phyloP scores from a whole-genome alignment of 2,113 vertebrate species.

The Myrmecophaga tridactyla region DNA sequence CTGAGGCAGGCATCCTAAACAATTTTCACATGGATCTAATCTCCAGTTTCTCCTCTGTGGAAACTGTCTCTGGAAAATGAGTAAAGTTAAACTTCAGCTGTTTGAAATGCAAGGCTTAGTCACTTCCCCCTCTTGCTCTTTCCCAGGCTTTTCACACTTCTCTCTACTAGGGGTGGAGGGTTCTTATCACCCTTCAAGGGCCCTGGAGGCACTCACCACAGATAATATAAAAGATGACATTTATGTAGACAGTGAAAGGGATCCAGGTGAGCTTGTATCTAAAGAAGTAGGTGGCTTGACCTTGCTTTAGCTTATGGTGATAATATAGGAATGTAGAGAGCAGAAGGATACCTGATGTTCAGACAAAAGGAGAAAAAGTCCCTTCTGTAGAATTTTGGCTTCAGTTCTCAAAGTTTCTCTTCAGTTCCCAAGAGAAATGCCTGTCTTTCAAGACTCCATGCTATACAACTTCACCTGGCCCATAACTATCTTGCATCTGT shows the following conservation, averaged over 20 bases:
- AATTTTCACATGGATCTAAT: not conserved
- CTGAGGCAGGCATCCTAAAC: not conserved
- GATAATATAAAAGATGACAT: not conserved
- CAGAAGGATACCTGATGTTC: slow-evolving; percentile 43
- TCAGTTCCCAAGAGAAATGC: not conserved
- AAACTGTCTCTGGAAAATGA: not conserved
- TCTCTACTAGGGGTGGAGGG: not conserved
- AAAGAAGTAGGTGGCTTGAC: not conserved
- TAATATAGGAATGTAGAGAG: not conserved
- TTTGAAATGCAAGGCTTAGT: not conserved
- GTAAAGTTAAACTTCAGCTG: not conserved
- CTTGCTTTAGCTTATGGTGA: slow-evolving; percentile 1
- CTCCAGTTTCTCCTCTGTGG: not conserved
- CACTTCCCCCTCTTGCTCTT: not conserved
- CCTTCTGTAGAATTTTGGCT: not conserved
- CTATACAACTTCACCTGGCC: not conserved
- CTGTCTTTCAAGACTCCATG: not conserved
- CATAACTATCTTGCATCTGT: not conserved
- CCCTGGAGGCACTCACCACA: slow-evolving; percentile 53
- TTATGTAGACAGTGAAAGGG: not conserved
- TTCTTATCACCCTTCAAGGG: not conserved
- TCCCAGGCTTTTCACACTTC: not conserved
- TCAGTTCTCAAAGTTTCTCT: not conserved
- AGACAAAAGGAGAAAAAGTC: not conserved
- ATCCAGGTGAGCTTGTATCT: slow-evolving; percentile 21